Base-by-base conservation (phyloP, 2,113 vertebrate genomes). In the Rhinoderma darwinii region DNA sequence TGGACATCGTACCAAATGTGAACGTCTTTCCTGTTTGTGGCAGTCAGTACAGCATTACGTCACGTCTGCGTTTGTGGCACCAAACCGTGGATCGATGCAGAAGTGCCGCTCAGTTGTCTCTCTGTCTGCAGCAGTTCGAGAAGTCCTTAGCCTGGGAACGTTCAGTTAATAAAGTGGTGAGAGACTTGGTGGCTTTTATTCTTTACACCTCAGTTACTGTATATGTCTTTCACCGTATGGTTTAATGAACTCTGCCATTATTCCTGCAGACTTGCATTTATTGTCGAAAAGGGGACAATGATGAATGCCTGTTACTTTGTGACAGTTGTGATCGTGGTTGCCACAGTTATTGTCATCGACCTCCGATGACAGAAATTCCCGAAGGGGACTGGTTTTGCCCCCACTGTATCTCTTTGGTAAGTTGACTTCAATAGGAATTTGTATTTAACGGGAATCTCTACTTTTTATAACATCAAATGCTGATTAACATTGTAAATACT, bases 351-450 rank as follows among this genome's bases (percentile, higher is more conserved):
- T 99, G 98, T 91, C 95, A 98, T 91, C 95, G 92, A 88, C 98
- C 98, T 88, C 97, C 95, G 92, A 96, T 99, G 93, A 94, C 93
- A 0, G 92, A 96, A 91, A 96, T 99, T 88, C 98, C 98, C 0
- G 97, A 98, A 86, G 98, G 97, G 0, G 98, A 99, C 89, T 99
- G 98, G 98, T 99, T 97, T 91, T 99, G 98, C 92, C 95, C 97
- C 3, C 91, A 95, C 87, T 99, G 98, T 51, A 8, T 96, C 50
- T 89, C 95, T 22, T 91, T 93, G 95, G 98, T 99, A 78, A 90
- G 84, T n/a, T 2, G 78, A n/a, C 0, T n/a, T 43, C 7, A 6
- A 22, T 1, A 2, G 18, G 10, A 14, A 9, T 32, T 5, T n/a
- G 14, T n/a, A 32, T 43, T 43, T 43, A 44, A 12, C 14, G 11